Base-by-base conservation (phyloP, 1,140 invertebrate species). In the Cryptotermes secundus region DNA sequence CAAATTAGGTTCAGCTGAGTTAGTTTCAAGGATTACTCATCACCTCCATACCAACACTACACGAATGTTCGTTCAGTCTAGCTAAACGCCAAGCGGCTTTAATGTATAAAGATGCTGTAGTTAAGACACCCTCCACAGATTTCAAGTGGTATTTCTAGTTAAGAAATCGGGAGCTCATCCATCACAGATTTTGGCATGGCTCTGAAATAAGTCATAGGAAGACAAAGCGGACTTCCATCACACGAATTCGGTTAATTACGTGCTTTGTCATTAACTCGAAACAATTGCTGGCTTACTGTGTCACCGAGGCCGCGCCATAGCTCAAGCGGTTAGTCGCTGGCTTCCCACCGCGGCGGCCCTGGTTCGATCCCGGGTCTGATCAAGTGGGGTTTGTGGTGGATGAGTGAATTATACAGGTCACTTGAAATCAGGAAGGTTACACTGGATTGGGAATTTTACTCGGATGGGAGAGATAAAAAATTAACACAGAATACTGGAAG, bases 71-170 rank as follows among this genome's bases (percentile, higher is more conserved):
- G n/a, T n/a, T 59, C 24, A 59, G 53, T 59, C 53, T 1, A 59
- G 26, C 2, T 59, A 59, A 59, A 59, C 16, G 53, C 24, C 53
- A 22, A 59, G 16, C 26, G 53, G 53, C 53, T 59, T 59, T 59
- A 14, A 22, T 59, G 53, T 59, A 26, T 19, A 19, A 22, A 24
- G 19, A 14, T 26, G 53, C 26, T 19, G 53, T 19, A 19, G 19
- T 59, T 7, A 59, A 59, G 19, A 9, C 2, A 12, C 38, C 38
- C 38, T 6, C 38, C 53, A 59, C 1, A 59, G 24, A 14, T 59
- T 59, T 59, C 53, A 59, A 59, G 16, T 59, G 53, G 53, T 59
- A 59, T 59, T 59, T 59, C 53, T 59, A 59, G 53, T 59, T 59
- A 59, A 59, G 53, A 59, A 59, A 59, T 59, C 26, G 12, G 53